Evolutionary conservation across 2,113 vertebrate genomes (phyloP).

Genomic region (Seriola aureovittata): DNA sequence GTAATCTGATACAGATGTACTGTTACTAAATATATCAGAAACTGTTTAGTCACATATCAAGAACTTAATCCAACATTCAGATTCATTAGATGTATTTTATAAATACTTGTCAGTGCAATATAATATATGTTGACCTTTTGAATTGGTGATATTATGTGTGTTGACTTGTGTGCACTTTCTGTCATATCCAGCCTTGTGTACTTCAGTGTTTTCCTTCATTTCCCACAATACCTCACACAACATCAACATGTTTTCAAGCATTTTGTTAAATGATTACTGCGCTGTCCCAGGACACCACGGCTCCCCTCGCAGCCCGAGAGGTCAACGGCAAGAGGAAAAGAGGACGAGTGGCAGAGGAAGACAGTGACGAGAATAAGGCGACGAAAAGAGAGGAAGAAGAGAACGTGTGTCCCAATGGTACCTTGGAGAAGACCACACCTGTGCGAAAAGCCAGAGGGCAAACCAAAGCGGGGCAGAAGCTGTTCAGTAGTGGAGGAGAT

Average conservation of each 20-base stretch:
- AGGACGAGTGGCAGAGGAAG: not conserved
- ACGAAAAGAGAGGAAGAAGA: slow-evolving; percentile 55
- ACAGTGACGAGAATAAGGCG: slow-evolving; percentile 16
- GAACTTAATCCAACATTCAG: too few species aligned
- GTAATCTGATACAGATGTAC: slow-evolving; percentile 46
- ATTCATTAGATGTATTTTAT: not conserved
- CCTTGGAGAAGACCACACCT: slow-evolving; percentile 67
- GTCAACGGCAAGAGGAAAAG: slow-evolving; percentile 80
- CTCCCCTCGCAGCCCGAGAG: slow-evolving; percentile 44
- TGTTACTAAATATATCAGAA: not conserved
- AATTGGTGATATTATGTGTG: too few species aligned
- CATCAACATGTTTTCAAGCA: not conserved
- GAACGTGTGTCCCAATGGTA: slow-evolving; percentile 74
- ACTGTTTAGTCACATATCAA: not conserved
- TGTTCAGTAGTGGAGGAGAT: slow-evolving; percentile 55
- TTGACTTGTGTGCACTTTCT: not conserved
- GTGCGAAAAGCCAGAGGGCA: slow-evolving; percentile 67
- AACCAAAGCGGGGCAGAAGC: slow-evolving; percentile 65
- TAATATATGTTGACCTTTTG: too few species aligned
- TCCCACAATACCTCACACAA: not conserved
- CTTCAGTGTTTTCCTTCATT: not conserved
- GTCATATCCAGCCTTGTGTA: not conserved
- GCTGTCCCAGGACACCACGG: slow-evolving; percentile 53
- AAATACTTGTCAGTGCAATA: not conserved
- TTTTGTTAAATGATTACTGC: not conserved